These are phyloP conservation scores for Heliconius ismenius DNA, from an alignment of 2,888 invertebrate species.

Conservation along the genomic window DNA sequence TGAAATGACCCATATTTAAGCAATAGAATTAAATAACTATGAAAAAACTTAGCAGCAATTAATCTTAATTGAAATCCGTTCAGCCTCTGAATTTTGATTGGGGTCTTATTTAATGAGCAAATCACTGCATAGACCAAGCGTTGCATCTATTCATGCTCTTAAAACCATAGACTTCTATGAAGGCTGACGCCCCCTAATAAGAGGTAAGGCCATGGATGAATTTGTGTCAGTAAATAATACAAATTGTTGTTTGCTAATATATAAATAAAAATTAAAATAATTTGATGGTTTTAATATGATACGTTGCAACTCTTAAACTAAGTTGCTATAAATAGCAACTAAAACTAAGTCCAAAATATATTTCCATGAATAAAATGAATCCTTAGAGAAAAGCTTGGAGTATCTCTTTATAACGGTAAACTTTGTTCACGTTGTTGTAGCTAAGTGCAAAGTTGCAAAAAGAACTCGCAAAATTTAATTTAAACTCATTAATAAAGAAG, in stretches of 20 bases:
- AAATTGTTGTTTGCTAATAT: no score
- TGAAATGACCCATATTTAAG: background rate
- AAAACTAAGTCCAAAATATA: no score
- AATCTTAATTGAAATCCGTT: slow-evolving; percentile 2
- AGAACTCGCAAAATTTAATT: background rate
- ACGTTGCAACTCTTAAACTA: no score
- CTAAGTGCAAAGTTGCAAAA: background rate
- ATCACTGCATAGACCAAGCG: background rate
- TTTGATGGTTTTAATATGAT: no score
- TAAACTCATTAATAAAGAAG: background rate
- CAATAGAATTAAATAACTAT: background rate
- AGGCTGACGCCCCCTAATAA: no score
- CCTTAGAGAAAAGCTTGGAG: background rate
- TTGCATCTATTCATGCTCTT: background rate
- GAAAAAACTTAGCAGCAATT: background rate
- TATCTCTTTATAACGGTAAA: background rate
- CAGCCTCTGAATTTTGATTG: background rate
- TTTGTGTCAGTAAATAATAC: no score
- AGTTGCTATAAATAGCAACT: no score
- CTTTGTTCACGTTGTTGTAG: background rate
- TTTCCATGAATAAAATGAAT: background rate
- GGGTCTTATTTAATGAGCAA: background rate
- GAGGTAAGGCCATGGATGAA: no score
- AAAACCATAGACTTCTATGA: no score
- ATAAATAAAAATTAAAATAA: no score